These are phyloP conservation scores for Trichechus manatus DNA, from an alignment of 2,113 vertebrate species.

Conservation along the genomic window DNA sequence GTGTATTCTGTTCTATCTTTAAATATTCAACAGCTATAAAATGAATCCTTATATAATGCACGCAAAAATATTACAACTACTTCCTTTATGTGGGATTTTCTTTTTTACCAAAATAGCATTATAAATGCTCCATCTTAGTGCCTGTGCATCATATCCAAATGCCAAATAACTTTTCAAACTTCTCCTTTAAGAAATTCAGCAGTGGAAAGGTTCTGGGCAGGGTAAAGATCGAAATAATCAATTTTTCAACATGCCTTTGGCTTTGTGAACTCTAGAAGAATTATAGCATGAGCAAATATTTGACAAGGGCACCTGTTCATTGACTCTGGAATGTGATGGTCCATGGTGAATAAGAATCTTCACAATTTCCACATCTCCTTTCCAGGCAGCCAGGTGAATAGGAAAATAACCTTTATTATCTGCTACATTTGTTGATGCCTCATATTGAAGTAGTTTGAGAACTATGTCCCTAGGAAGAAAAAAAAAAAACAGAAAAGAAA, in stretches of 20 bases:
- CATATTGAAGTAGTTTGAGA: constrained; percentile 96
- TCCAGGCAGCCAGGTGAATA: constrained; percentile 98
- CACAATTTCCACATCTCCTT: constrained; percentile 97
- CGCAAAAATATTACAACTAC: constrained; percentile 45
- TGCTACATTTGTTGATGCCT: constrained; percentile 95
- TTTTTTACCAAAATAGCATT: constrained; percentile 14
- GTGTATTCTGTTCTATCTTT: constrained; percentile 47
- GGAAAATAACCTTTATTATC: constrained; percentile 99
- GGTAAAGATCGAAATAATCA: constrained; percentile 24
- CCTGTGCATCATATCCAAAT: not conserved
- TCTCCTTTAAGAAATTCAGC: constrained; percentile 50
- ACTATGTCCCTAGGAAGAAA: constrained; percentile 93
- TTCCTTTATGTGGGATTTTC: constrained; percentile 47
- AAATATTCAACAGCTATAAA: constrained; percentile 59
- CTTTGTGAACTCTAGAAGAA: constrained; percentile 6
- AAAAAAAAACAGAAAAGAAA: constrained; percentile 70
- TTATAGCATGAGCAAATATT: constrained; percentile 44
- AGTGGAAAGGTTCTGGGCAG: not conserved
- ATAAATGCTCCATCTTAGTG: constrained; percentile 44
- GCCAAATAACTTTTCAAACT: constrained; percentile 29
- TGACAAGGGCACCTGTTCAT: constrained; percentile 93
- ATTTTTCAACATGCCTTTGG: constrained; percentile 39
- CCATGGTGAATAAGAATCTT: constrained; percentile 97
- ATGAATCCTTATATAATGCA: constrained; percentile 40
- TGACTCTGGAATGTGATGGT: constrained; percentile 96